A percentile compares a stretch with the other conserved stretches of the same genome.
phyloP scores from a whole-genome alignment of 1,140 invertebrate genomes.

The Rhysida immarginata region DNA sequence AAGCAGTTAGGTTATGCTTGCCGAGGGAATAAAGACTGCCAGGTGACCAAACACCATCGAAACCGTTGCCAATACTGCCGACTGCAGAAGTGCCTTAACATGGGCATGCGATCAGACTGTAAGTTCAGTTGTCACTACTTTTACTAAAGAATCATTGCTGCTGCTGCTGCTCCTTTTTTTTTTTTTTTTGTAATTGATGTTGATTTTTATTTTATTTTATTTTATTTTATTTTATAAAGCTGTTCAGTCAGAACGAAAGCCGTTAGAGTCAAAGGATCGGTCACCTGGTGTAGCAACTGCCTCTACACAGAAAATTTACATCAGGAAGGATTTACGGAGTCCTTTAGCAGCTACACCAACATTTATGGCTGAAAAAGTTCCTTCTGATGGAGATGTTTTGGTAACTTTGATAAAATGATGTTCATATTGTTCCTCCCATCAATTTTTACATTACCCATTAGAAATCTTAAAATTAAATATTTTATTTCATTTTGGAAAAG shows the following conservation, averaged over 20 bases:
- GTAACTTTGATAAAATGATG: constrained; percentile 1
- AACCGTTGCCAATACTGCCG: constrained; percentile 96
- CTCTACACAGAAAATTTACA: constrained; percentile 33
- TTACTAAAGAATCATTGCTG: too few relatives aligned
- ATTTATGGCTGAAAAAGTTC: constrained; percentile 19
- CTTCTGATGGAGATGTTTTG: not conserved
- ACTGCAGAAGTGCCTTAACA: constrained; percentile 87
- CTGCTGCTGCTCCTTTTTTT: too few relatives aligned
- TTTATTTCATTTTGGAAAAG: too few relatives aligned
- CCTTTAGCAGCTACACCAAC: constrained; percentile 29
- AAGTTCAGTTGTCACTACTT: too few relatives aligned
- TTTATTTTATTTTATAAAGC: constrained; percentile 23
- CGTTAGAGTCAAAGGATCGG: constrained; percentile 27
- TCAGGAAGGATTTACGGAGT: constrained; percentile 31
- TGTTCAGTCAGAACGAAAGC: constrained; percentile 41
- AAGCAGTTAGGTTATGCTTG: constrained; percentile 94
- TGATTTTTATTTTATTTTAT: not conserved
- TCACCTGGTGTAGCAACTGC: constrained; percentile 20
- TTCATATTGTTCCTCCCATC: too few relatives aligned
- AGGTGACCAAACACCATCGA: constrained; percentile 91
- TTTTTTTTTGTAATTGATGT: not conserved
- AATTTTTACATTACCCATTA: too few relatives aligned
- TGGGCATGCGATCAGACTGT: constrained; percentile 98
- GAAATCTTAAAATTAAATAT: too few relatives aligned
- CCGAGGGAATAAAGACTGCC: constrained; percentile 82